Percentiles rank a stretch among this genome's conserved stretches.
These are phyloP conservation scores for Heterotilapia buettikoferi DNA, from an alignment of 2,113 vertebrate species.

Conservation along the genomic window DNA sequence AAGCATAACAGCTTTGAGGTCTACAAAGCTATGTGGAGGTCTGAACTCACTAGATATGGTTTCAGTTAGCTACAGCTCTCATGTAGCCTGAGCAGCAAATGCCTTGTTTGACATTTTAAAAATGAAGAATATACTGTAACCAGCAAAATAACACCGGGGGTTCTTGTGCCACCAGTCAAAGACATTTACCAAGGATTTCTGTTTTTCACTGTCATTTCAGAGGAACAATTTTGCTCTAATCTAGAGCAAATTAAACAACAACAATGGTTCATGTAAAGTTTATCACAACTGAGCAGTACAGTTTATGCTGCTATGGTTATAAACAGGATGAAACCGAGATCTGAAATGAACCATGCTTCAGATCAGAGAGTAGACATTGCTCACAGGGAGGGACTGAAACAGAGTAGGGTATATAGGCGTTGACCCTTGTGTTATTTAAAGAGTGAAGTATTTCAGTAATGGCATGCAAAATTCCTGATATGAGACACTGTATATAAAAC, in stretches of 20 bases:
- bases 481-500: not conserved
- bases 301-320: not conserved
- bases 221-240: not conserved
- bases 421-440: not conserved
- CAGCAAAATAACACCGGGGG: not conserved
- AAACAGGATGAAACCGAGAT: not conserved
- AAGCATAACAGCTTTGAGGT: conserved; percentile 28
- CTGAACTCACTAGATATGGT: not conserved
- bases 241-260: not conserved
- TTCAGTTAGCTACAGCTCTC: not conserved
- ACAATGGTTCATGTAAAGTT: not conserved
- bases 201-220: not conserved
- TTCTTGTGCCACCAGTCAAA: not conserved
- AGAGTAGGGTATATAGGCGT: not conserved
- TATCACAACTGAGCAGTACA: not conserved
- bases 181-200: not conserved
- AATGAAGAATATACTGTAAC: not conserved
- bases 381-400: not conserved
- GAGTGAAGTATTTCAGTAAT: not conserved
- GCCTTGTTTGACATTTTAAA: not conserved
- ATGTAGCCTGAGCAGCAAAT: not conserved
- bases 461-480: not conserved
- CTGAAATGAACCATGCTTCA: not conserved
- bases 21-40: not conserved
- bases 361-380: not conserved